phyloP scores from a whole-genome alignment of 2,888 invertebrate species.

The Halocaridina rubra region DNA sequence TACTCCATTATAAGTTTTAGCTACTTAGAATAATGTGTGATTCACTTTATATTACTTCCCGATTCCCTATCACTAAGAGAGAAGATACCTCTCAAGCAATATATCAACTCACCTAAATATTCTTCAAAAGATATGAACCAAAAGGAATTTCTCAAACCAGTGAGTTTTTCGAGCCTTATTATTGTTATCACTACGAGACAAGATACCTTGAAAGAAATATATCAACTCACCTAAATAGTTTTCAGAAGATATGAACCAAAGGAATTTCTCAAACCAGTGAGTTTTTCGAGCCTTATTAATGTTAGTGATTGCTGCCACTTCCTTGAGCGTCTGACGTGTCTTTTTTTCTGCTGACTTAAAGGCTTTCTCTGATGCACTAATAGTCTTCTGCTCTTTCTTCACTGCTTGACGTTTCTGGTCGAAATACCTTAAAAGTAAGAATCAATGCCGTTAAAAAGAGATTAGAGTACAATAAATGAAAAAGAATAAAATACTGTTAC shows the following conservation, averaged over 20 bases:
- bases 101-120: slow-evolving; percentile 69
- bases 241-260: slow-evolving; percentile 98
- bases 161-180: slow-evolving; percentile 93
- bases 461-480: too few relatives aligned
- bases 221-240: slow-evolving; percentile 74
- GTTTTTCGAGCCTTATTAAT: slow-evolving; percentile 94
- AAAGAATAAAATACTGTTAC: too few relatives aligned
- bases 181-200: too few relatives aligned
- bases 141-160: slow-evolving; percentile 99
- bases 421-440: too few relatives aligned
- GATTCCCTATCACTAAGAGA: too few relatives aligned
- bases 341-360: slow-evolving; percentile 95
- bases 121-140: slow-evolving; percentile 99
- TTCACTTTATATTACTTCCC: too few relatives aligned
- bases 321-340: slow-evolving; percentile 92
- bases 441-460: too few relatives aligned
- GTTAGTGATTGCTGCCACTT: slow-evolving; percentile 89
- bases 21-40: too few relatives aligned
- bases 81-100: too few relatives aligned
- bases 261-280: slow-evolving; percentile 99
- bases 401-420: slow-evolving; percentile 90
- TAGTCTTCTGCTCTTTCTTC: slow-evolving; percentile 94
- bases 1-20: too few relatives aligned
- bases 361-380: slow-evolving; percentile 92
- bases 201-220: too few relatives aligned